phyloP scores from a whole-genome alignment of 2,113 vertebrate genomes.

The Mustela lutreola region DNA sequence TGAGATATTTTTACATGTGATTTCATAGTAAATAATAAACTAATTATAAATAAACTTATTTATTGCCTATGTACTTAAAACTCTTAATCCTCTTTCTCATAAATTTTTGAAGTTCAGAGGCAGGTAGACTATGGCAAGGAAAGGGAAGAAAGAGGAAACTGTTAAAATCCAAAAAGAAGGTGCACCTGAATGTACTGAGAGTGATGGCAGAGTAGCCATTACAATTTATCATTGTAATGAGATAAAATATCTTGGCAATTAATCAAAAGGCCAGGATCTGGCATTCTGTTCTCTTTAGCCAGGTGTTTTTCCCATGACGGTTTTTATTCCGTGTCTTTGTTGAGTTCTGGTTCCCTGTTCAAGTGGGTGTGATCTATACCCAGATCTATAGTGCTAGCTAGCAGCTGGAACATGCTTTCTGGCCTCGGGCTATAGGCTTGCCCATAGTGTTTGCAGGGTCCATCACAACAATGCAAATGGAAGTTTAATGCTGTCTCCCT shows the following conservation, averaged over 20 bases:
- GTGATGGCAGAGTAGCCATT: neutral
- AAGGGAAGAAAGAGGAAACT: neutral
- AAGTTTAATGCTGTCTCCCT: neutral
- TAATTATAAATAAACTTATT: neutral
- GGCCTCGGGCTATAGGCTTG: neutral
- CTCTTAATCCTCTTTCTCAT: neutral
- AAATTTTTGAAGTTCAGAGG: neutral
- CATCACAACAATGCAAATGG: neutral
- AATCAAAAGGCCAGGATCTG: neutral
- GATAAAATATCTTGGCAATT: neutral
- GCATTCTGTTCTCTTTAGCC: neutral
- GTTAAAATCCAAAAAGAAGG: neutral
- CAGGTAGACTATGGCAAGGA: neutral
- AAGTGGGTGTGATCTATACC: neutral
- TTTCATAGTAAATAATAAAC: constrained; percentile 28
- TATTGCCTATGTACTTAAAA: neutral
- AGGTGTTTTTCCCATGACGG: neutral
- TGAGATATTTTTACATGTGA: neutral
- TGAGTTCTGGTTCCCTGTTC: neutral
- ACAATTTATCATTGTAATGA: neutral
- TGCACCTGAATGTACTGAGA: neutral
- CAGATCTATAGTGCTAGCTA: neutral
- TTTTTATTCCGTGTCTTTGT: neutral
- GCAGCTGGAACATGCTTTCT: neutral
- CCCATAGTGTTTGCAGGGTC: neutral